Base-by-base conservation (phyloP, 2,113 vertebrate genomes). In the Furnarius figulus region DNA sequence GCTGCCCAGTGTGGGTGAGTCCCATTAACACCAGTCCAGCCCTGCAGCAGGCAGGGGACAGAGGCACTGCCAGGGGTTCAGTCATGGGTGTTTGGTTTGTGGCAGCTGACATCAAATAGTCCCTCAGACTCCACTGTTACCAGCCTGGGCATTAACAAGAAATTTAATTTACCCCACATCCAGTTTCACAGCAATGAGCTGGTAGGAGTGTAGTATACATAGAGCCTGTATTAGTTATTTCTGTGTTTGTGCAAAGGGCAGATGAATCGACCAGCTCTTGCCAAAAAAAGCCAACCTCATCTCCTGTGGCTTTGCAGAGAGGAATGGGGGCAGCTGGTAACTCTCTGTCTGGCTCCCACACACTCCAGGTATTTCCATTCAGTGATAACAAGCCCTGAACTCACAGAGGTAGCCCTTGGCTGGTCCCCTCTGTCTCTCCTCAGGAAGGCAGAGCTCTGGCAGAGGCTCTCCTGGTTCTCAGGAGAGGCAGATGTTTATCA, bases 341-440 rank as follows among this genome's bases (percentile, higher is more conserved):
- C 8, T 8, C n/a, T 79, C 56, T 3, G 2, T 8, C 12, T 1
- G 2, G 18, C 46, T 44, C 10, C 21, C 37, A 17, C 18, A 2
- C 61, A 19, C 31, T 56, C 65, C 28, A 19, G 55, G 7, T 56
- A 22, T 74, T 74, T 81, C 40, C n/a, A 56, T 47, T 56, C 50
- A 62, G 12, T 0, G 2, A 10, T 3, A 81, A 9, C 33, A 63
- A 80, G 37, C 23, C 59, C 37, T 23, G 40, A 66, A 23, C 14
- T 16, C 12, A 2, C 50, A 79, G 71, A 72, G 40, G 27, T 56
- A 55, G n/a, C 27, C 15, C 52, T 49, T 77, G 65, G 30, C 39
- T 1, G 1, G 23, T 63, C 37, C 80, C 67, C 42, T 83, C 24
- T 3, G 1, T 30, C 23, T 65, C 40, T 28, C 27, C 2, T 1